Evolutionary conservation across 2,113 vertebrate genomes (phyloP), one percentile per base, ranked within the genome.

Genomic region (Chaetorhynchus papuensis): DNA sequence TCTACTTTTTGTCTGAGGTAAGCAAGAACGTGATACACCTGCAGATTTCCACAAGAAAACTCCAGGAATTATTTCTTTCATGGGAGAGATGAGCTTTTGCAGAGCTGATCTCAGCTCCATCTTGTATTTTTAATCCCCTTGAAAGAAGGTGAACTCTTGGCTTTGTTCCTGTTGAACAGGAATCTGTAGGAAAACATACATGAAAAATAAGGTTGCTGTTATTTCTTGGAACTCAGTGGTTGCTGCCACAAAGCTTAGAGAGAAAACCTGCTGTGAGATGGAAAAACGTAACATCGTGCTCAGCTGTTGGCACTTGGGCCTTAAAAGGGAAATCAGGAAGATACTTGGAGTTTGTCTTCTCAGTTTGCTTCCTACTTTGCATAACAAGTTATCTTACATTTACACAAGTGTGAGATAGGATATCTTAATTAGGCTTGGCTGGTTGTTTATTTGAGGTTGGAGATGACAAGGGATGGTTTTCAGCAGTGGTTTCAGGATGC

Each of bases 1-100:
- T 99, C 97, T 99, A 99, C 96, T 99, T 98, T 87, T 97, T 99
- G 70, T 99, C 99, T 15, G 99, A 99, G 98, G 99, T 99, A 89
- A 94, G 97, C 87, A 45, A 61, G 31, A 71, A 31, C 0, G 0
- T 19, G 16, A 21, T 28, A 17, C 5, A 27, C 37, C 37, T 52
- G 12, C 12, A 11, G 71, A 28, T 77, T 83, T 57, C 19, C 45
- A 41, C 54, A 10, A 26, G 47, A 68, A 19, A 35, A 15, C 20
- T 28, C 21, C 33, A 16, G 15, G 63, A 11, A 13, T 12, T 1
- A 10, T 65, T 14, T 28, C 8, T 39, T 76, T 61, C 27, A 0
- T 69, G 57, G 69, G 49, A 69, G 57, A 42, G 37, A 23, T 20
- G 56, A 92, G 44, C n/a, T 82, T 84, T 44, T 37, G 31, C 20